Base-by-base conservation (phyloP, 2,888 invertebrate species). In the Rhaphigaster nebulosa region DNA sequence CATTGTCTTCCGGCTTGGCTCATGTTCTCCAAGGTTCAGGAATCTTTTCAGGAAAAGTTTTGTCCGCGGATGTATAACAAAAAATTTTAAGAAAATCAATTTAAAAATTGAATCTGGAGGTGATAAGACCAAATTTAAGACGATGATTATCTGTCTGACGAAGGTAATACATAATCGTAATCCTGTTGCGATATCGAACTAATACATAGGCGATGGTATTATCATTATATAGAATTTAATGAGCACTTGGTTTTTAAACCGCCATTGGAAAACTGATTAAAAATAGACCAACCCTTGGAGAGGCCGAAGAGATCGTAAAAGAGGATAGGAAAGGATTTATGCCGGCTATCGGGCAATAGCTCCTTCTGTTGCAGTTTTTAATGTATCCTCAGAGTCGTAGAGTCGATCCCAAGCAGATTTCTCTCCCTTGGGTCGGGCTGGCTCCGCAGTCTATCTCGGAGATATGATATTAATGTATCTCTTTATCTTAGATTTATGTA, bases 401-500 rank as follows among this genome's bases (percentile, higher is more conserved):
- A 38, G 23, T 20, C 70, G 70, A 76, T 38, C 38, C 38, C 18
- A 8, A 38, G 34, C 10, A 76, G 20, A 76, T 76, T 65, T 38
- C 70, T 76, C 70, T 15, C 70, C 38, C 18, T 29, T 65, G 5
- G 34, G 15, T 20, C 70, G 34, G 20, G 1, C 34, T 38, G 34
- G 13, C 29, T 34, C 29, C 29, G 65, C 10, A 23, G 34, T 26
- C 20, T 76, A 34, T 38, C 8, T 2, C 20, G 3, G 29, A 76
- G 20, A 76, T 65, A 65, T 5, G 65, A 65, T 65, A 65, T 18
- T 65, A 65, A 65, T 65, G 65, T 15, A 65, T 60, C 65, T 65
- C 29, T 65, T 65, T 65, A 65, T 29, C 65, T 65, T 34, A 65
- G 65, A 65, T 65, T 65, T 65, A 76, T 76, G 38, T 76, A 20